phyloP scores from a whole-genome alignment of 2,797 vertebrate genomes.

The Danio jaintianensis region DNA sequence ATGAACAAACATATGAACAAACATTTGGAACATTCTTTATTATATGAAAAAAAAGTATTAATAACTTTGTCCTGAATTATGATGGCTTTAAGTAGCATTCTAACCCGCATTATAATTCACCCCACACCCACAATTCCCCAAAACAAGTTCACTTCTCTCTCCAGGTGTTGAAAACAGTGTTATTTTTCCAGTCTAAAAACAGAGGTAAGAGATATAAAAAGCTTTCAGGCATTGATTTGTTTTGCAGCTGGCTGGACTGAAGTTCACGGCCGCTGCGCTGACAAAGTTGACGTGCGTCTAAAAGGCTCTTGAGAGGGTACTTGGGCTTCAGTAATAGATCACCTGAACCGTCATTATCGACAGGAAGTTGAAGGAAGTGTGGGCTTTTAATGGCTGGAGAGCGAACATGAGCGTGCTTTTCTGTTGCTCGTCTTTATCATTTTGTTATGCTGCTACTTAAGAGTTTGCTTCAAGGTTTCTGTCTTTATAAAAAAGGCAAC shows the following conservation, averaged over 20 bases:
- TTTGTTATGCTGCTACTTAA: conserved; percentile 18
- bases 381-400: conserved; percentile 32
- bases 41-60: background rate
- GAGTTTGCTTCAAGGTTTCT: conserved; percentile 14
- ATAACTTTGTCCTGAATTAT: background rate
- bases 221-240: conserved; percentile 27
- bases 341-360: conserved; percentile 35
- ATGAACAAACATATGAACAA: too few species aligned
- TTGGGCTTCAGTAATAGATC: conserved; percentile 40
- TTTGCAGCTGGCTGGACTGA: conserved; percentile 1
- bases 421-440: conserved; percentile 22
- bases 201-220: conserved; percentile 33
- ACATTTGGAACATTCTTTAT: too few species aligned
- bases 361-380: conserved; percentile 36
- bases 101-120: background rate
- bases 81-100: background rate
- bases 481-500: conserved; percentile 30
- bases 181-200: conserved; percentile 16
- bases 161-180: conserved; percentile 12
- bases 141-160: background rate
- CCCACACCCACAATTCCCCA: background rate
- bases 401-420: background rate
- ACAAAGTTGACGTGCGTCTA: conserved; percentile 25
- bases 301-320: conserved; percentile 37
- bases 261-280: background rate